Conservation (phyloP, 2,888 invertebrate genomes). For the Slavum lentiscoides region DNA sequence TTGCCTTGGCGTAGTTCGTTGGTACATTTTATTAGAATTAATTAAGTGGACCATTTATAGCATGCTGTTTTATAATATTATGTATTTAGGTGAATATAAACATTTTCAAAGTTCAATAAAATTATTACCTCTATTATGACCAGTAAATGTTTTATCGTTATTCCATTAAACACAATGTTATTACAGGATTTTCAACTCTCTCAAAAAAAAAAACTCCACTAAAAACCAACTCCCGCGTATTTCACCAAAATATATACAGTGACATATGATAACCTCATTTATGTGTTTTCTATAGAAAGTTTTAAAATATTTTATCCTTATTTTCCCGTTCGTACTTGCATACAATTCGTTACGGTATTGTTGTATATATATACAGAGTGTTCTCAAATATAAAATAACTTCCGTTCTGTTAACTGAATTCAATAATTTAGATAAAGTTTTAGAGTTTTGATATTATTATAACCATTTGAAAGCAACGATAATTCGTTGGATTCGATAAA, state of each 20-base stretch:
- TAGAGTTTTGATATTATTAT: too few species aligned
- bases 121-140: too few species aligned
- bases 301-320: conserved; percentile 2
- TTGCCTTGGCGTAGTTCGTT: neutral
- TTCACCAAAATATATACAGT: neutral
- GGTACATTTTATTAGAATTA: neutral
- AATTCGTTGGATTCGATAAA: too few species aligned
- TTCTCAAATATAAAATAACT: too few species aligned
- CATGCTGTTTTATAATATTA: neutral
- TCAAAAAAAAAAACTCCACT: too few species aligned
- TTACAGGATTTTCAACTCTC: neutral
- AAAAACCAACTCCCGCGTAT: too few species aligned
- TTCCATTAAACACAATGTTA: neutral
- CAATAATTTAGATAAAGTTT: too few species aligned
- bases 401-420: too few species aligned
- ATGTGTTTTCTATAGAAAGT: too few species aligned
- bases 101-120: neutral
- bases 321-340: neutral
- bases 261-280: neutral
- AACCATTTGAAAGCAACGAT: too few species aligned
- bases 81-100: neutral
- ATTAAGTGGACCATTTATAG: neutral
- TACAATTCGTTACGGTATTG: too few species aligned
- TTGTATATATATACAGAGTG: too few species aligned
- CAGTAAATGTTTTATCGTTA: neutral